Conservation (phyloP, 2,888 invertebrate genomes). For the Habrosyne pyritoides region DNA sequence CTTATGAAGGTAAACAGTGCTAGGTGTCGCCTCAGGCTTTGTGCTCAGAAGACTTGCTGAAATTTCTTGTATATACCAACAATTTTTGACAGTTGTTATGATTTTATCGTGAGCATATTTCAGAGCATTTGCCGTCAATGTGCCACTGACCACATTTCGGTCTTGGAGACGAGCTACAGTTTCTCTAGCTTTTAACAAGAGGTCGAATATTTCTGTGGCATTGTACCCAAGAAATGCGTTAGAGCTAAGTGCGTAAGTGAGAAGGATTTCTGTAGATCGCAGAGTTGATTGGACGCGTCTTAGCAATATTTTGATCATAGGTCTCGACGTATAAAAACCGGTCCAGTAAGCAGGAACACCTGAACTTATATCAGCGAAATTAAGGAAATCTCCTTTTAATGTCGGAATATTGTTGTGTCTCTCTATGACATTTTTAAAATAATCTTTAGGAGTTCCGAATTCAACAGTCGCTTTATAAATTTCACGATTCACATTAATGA, state of each 20-base stretch:
- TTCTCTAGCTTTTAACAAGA: conserved; percentile 86
- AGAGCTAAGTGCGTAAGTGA: conserved; percentile 89
- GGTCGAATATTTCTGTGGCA: conserved; percentile 76
- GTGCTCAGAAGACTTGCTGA: conserved; percentile 84
- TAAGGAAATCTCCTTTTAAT: conserved; percentile 96
- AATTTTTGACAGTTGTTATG: conserved; percentile 57
- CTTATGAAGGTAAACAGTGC: conserved; percentile 83
- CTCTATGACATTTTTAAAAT: conserved; percentile 88
- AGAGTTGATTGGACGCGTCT: conserved; percentile 91
- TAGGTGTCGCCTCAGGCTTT: conserved; percentile 77
- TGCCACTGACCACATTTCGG: conserved; percentile 98
- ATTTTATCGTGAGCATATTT: conserved; percentile 91
- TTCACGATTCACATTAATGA: conserved; percentile 90
- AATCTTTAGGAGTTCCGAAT: conserved; percentile 95
- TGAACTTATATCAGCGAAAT: conserved; percentile 94
- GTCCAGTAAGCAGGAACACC: conserved; percentile 97
- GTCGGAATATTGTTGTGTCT: conserved; percentile 85
- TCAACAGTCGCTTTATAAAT: conserved; percentile 88
- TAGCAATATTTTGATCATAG: conserved; percentile 91
- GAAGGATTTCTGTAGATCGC: conserved; percentile 92
- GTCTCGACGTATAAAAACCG: conserved; percentile 95
- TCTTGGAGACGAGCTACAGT: conserved; percentile 95
- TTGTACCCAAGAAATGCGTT: conserved; percentile 82
- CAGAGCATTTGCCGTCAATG: conserved; percentile 92
- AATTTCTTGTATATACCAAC: conserved; percentile 72